Evolutionary conservation across 2,888 invertebrate species (phyloP).

Genomic region (Apoderus coryli): DNA sequence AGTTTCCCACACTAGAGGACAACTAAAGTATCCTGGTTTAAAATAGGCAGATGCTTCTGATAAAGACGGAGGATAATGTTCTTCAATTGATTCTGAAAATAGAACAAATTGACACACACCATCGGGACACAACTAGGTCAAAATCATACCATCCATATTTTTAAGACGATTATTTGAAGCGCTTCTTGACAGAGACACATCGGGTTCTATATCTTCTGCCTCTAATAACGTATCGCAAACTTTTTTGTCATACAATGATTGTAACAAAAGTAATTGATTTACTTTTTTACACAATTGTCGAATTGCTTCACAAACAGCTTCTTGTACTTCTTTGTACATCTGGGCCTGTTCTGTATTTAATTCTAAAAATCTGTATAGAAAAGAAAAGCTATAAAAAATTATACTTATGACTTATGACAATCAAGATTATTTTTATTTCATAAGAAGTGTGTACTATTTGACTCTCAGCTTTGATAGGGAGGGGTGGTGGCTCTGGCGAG

Average conservation of each 20-base stretch:
- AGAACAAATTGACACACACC: slow-evolving; percentile 8
- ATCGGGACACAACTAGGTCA: not conserved
- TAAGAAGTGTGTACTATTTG: no score
- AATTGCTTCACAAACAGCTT: slow-evolving; percentile 39
- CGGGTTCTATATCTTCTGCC: slow-evolving; percentile 35
- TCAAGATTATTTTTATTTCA: no score
- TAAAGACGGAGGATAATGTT: slow-evolving; percentile 28
- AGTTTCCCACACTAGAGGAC: slow-evolving; percentile 58
- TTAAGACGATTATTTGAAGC: slow-evolving; percentile 26
- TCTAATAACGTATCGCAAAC: slow-evolving; percentile 52
- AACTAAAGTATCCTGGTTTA: slow-evolving; percentile 55
- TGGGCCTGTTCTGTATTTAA: slow-evolving; percentile 37
- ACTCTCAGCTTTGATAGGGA: no score
- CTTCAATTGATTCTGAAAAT: slow-evolving; percentile 26
- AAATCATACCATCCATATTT: slow-evolving; percentile 28
- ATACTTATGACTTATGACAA: no score
- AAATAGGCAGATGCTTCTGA: slow-evolving; percentile 35
- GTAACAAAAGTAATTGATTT: slow-evolving; percentile 54
- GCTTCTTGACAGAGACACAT: slow-evolving; percentile 23
- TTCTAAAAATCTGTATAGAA: slow-evolving; percentile 43
- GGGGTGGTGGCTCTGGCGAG: no score
- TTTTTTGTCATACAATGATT: slow-evolving; percentile 49
- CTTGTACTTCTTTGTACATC: slow-evolving; percentile 37
- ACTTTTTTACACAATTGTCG: slow-evolving; percentile 46
- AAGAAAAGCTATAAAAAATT: no score